Conservation (phyloP, 1,140 invertebrate species). For the Spodoptera litura region DNA sequence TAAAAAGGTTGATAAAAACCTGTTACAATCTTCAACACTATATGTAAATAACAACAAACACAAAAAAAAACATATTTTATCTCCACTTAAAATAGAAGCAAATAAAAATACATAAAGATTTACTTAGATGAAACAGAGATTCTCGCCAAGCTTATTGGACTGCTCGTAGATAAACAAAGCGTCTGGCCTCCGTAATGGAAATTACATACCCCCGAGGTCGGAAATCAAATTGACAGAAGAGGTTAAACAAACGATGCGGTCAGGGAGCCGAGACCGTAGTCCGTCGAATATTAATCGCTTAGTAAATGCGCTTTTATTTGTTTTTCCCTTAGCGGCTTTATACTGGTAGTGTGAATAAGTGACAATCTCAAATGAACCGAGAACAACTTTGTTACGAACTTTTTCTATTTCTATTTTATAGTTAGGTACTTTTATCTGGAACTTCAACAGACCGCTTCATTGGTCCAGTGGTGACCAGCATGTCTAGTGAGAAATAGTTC, state of each 20-base stretch:
- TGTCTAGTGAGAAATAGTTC: no score
- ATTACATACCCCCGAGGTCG: slow-evolving; percentile 83
- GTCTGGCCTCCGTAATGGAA: slow-evolving; percentile 81
- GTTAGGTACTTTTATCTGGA: neutral
- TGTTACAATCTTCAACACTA: neutral
- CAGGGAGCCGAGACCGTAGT: slow-evolving; percentile 77
- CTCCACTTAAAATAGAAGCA: slow-evolving; percentile 35
- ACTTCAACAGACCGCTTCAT: no score
- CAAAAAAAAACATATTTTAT: slow-evolving; percentile 27
- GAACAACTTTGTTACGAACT: slow-evolving; percentile 20
- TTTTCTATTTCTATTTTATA: neutral
- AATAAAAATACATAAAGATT: slow-evolving; percentile 49
- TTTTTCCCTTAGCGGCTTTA: slow-evolving; percentile 70
- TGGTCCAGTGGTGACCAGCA: no score
- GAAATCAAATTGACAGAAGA: slow-evolving; percentile 85
- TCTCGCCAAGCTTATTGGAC: slow-evolving; percentile 64
- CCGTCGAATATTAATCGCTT: slow-evolving; percentile 84
- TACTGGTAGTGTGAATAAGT: slow-evolving; percentile 42
- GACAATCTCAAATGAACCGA: slow-evolving; percentile 42
- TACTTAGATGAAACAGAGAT: slow-evolving; percentile 55
- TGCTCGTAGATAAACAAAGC: slow-evolving; percentile 76
- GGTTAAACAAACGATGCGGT: slow-evolving; percentile 85
- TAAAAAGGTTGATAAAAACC: no score
- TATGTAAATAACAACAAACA: neutral
- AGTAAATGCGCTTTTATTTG: slow-evolving; percentile 85